Evolutionary conservation across 1,140 invertebrate species (phyloP), one percentile per base, ranked within the genome.

Genomic region (Bombus difficillimus): DNA sequence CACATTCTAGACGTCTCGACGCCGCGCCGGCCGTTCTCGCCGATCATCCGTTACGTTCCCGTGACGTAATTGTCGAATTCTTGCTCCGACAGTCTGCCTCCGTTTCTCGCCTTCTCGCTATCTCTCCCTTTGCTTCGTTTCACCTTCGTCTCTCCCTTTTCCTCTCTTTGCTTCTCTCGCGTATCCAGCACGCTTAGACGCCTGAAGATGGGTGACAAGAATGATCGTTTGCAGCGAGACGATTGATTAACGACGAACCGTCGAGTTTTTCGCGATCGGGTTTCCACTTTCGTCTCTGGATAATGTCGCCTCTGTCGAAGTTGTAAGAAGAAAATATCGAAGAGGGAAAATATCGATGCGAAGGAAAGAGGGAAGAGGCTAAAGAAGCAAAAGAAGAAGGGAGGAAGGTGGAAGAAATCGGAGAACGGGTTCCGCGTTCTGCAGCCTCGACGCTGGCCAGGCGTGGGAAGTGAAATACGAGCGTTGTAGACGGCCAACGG

Each of bases 11-110:
- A 93, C 90, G 90, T 89, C 81, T 89, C 89, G 93, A 92, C 91
- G 89, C 90, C 87, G 80, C 90, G 89, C 90, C 87, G 80, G 64
- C 86, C 89, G 90, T 90, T 87, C 86, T 89, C 90, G 83, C 87
- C 75, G 90, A 94, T 95, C 94, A 95, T 94, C 94, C 93, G 93
- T 95, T 94, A 94, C 91, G 89, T 88, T 91, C 68, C 81, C 89
- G 92, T 93, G 93, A 95, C 94, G 94, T 95, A 95, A 95, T 95
- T 95, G 93, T 92, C 93, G 94, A 95, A 95, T 94, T 95, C 93
- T 92, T 92, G 91, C 86, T 80, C 90, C 90, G 87, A 83, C 81
- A 71, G 77, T 81, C 82, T 62, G 68, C 74, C 81, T 84, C 86
- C 85, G 69, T 72, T 78, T 84, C 59, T 39, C 81, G 25, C 34